Evolutionary conservation across 2,797 vertebrate genomes (phyloP), one percentile per base, ranked within the genome.

Genomic region (Lacerta viridis): DNA sequence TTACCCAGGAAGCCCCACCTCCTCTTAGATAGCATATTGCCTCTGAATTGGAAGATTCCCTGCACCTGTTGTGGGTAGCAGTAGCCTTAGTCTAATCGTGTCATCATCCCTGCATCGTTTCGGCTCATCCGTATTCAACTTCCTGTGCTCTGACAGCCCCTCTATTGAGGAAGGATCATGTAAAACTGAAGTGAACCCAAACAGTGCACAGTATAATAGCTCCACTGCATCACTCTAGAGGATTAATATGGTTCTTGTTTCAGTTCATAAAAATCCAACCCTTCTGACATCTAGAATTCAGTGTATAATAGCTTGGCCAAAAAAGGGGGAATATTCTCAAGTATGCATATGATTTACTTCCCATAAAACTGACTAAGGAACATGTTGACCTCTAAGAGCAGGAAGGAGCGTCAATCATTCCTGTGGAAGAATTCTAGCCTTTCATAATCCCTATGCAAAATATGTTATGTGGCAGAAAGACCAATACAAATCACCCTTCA

Each of bases 181-280:
- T 86, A 86, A 86, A 25, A 18, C 29, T 66, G 43, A 3, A 13
- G 23, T 3, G 20, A 59, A 59, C 69, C 39, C 8, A 46, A 68
- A 86, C 39, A 74, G 33, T 68, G 59, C 74, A 66, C 13, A 5
- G 5, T 78, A 74, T 77, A 23, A 18, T 10, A 23, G 41, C 75
- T 79, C 20, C 64, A 25, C 79, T 69, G 50, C 84, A 86, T 79
- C 75, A 78, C 61, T 79, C 64, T 4, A 27, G 75, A 79, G 75
- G 41, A 79, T 86, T 86, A 86, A 79, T 86, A 86, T 7, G 43
- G 64, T 79, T 79, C 84, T 41, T 55, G 50, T 86, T 78, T 86
- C 76, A 86, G 75, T 86, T 86, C 84, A 86, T 86, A 64, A 79
- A 79, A 86, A 79, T 69, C 36, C 75, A 78, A 50, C 84, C 84